A percentile compares a stretch with the other conserved stretches of the same genome.
phyloP scores from a whole-genome alignment of 2,797 vertebrate species.

The Babyrousa celebensis region DNA sequence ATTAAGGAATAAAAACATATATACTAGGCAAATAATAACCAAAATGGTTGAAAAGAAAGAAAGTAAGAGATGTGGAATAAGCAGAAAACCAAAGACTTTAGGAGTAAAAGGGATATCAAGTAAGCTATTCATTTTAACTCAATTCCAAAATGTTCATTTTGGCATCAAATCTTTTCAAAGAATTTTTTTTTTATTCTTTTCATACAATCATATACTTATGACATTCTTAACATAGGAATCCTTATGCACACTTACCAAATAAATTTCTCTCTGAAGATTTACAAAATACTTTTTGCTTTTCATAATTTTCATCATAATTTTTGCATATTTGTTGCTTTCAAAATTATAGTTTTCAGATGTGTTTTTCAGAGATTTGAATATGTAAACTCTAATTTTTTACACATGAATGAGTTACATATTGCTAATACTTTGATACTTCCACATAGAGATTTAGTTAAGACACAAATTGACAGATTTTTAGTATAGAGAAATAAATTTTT shows the following conservation, averaged over 20 bases:
- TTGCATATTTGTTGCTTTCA: background rate
- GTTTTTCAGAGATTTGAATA: constrained; percentile 24
- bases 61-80: background rate
- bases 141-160: background rate
- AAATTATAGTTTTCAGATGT: background rate
- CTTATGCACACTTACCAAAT: background rate
- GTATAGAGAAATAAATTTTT: constrained; percentile 43
- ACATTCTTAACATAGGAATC: background rate
- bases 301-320: background rate
- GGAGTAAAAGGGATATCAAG: background rate
- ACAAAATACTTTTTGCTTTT: background rate
- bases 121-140: background rate
- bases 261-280: background rate
- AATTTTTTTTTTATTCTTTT: background rate
- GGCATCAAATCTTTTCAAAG: background rate
- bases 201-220: background rate
- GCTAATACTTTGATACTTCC: background rate
- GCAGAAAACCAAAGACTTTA: background rate
- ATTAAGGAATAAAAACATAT: background rate
- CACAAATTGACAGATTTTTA: background rate
- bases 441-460: constrained; percentile 38
- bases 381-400: constrained; percentile 37
- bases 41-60: background rate
- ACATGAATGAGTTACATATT: background rate
- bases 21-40: background rate